Evolutionary conservation across 2,888 invertebrate species (phyloP), one percentile per base, ranked within the genome.

Genomic region (Agrochola lota): DNA sequence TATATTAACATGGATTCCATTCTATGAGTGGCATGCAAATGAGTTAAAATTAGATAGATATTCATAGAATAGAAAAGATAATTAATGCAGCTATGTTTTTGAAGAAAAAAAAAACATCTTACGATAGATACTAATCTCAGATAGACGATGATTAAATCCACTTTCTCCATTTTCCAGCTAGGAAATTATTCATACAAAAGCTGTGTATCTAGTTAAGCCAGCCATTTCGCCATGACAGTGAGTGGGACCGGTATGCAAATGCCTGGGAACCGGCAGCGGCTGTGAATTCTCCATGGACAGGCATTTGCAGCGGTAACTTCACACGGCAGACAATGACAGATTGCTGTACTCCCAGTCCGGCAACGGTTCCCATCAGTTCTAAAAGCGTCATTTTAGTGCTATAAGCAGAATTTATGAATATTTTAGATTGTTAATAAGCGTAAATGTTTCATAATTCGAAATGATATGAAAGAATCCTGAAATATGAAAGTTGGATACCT

Each of bases 271-370:
- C 59, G 73, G 62, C 74, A 30, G 66, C 74, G 69, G 40, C 55
- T 40, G 11, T 55, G 63, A 66, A 67, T 74, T 73, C 74, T 73
- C 74, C 63, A 74, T 63, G 84, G 77, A 77, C 71, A 57, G 68
- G 35, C 64, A 72, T 66, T 66, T 64, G 64, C 72, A 70, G 69
- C 71, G 67, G 62, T 35, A 69, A 64, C 84, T 79, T 82, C 84
- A 80, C 80, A 83, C 77, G 66, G 55, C 23, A 70, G 75, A 84
- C 87, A 87, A 66, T 84, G 81, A 78, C 71, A 62, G 69, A 81
- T 84, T 59, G 82, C 79, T 69, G 71, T 49, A 66, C 66, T 68
- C 73, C 62, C 73, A 72, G 69, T 62, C 57, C 35, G 57, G 40
- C 49, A n/a, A 43, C 15, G 68, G 57, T 72, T 74, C 46, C 26